Evolutionary conservation across 2,113 vertebrate genomes (phyloP).

Genomic region (Rhipidura dahli): DNA sequence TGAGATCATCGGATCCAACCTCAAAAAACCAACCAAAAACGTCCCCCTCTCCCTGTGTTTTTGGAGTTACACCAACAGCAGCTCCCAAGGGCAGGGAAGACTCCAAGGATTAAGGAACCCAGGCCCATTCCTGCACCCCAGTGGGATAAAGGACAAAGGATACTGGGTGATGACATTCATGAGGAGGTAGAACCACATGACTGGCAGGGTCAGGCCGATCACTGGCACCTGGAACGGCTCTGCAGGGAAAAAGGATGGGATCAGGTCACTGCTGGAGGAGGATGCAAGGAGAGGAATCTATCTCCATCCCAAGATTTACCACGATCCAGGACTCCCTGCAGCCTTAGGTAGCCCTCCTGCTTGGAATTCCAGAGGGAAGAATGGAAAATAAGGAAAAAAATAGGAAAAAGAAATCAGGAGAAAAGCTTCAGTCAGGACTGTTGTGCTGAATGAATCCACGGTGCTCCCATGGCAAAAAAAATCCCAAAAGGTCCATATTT

Average conservation of each 20-base stretch:
- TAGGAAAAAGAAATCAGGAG: background rate
- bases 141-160: conserved; percentile 69
- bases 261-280: background rate
- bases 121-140: background rate
- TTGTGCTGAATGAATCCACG: background rate
- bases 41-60: accelerated
- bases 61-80: background rate
- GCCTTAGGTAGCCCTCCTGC: background rate
- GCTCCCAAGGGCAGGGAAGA: background rate
- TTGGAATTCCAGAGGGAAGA: background rate
- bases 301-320: background rate
- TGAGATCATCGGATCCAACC: background rate
- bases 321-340: accelerated
- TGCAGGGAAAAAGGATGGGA: conserved; percentile 49
- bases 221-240: conserved; percentile 80
- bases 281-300: background rate
- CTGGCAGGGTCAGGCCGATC: conserved; percentile 76
- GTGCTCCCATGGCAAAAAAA: accelerated
- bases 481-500: accelerated
- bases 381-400: accelerated
- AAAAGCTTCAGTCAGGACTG: background rate
- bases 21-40: background rate
- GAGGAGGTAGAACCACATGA: conserved; percentile 95
- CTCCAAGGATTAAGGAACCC: background rate
- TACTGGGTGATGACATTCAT: conserved; percentile 97